Evolutionary conservation across 2,888 invertebrate genomes (phyloP).

Genomic region (Camponotus fellah): DNA sequence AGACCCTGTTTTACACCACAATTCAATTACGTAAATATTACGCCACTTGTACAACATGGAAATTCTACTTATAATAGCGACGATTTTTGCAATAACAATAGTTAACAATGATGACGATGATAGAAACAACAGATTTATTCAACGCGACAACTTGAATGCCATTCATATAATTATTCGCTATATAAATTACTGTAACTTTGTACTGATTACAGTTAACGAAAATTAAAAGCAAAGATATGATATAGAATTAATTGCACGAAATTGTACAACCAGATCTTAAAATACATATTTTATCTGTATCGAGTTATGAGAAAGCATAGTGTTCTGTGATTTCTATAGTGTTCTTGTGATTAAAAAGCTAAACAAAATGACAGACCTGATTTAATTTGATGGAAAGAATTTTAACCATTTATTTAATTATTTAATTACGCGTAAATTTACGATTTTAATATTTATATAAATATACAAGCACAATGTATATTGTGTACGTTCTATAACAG

Average conservation of each 20-base stretch:
- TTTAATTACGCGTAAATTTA: constrained; percentile 19
- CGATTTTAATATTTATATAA: constrained; percentile 5
- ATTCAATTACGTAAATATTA: constrained; percentile 77
- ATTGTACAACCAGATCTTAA: constrained; percentile 38
- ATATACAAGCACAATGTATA: constrained; percentile 23
- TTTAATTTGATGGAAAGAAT: constrained; percentile 46
- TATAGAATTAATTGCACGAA: constrained; percentile 48
- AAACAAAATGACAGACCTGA: constrained; percentile 79
- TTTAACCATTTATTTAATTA: constrained; percentile 28
- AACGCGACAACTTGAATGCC: constrained; percentile 64
- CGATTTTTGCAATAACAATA: constrained; percentile 75
- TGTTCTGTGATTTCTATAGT: constrained; percentile 83
- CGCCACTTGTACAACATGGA: constrained; percentile 79
- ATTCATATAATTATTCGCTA: constrained; percentile 60
- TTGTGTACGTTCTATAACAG: neutral
- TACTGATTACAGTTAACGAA: constrained; percentile 27
- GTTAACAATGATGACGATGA: constrained; percentile 75
- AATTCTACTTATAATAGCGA: constrained; percentile 76
- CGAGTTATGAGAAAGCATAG: constrained; percentile 79
- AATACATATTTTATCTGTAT: constrained; percentile 46
- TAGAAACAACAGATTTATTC: constrained; percentile 72
- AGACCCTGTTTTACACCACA: constrained; percentile 73
- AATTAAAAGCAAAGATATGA: constrained; percentile 14
- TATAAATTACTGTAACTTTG: constrained; percentile 56
- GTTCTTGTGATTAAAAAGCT: constrained; percentile 85